Percentiles rank a stretch among this genome's conserved stretches.
Evolutionary conservation across 2,113 vertebrate genomes (phyloP).

Genomic region (Deroptyus accipitrinus): DNA sequence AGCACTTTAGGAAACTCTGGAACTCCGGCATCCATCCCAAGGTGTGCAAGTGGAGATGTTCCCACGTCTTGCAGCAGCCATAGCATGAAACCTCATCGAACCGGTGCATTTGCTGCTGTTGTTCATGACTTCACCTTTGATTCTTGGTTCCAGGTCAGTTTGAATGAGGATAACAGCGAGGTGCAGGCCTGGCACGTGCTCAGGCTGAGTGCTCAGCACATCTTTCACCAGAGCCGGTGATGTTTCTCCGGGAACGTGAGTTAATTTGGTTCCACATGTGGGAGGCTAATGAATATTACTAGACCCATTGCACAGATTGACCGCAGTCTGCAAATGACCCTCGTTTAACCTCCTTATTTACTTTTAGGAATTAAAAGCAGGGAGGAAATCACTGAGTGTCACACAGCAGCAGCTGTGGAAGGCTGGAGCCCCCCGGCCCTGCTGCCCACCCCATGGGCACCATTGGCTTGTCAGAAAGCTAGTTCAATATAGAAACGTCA

Average conservation of each 20-base stretch:
- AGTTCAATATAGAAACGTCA: background rate
- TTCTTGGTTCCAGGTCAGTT: background rate
- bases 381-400: background rate
- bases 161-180: background rate
- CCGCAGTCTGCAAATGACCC: background rate
- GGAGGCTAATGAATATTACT: background rate
- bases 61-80: background rate
- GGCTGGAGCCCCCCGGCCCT: background rate
- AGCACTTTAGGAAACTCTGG: background rate
- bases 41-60: background rate
- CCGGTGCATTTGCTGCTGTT: background rate
- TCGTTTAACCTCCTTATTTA: conserved; percentile 10
- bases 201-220: background rate
- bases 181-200: background rate
- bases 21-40: accelerated
- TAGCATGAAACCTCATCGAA: background rate
- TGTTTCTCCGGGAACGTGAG: background rate
- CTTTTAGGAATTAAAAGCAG: conserved; percentile 21
- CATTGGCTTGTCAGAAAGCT: background rate
- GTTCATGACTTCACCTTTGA: background rate
- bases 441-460: background rate
- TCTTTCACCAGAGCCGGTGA: background rate
- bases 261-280: background rate
- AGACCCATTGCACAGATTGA: background rate
- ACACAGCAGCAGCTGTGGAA: background rate